Evolutionary conservation across 2,113 vertebrate genomes (phyloP), one percentile per base, ranked within the genome.

Genomic region (Ranitomeya imitator): DNA sequence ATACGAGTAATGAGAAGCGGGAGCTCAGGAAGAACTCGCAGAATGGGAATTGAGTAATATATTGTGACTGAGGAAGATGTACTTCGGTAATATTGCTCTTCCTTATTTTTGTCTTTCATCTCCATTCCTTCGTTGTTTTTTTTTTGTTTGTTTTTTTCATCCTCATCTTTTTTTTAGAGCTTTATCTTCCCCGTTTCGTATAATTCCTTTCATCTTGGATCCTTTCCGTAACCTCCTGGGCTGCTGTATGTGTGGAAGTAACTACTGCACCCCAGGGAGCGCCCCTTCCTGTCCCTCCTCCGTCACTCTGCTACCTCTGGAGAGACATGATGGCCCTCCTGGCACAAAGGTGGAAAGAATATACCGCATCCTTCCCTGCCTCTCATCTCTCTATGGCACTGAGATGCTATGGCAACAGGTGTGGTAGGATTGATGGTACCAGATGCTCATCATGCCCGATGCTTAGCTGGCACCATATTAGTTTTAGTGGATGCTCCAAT

Each of bases 241-340:
- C 63, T 65, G 67, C 15, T 77, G 55, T 21, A 59, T 83, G 45
- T 84, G 81, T 89, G 81, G 87, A 89, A 88, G 80, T 83, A 26
- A 63, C 21, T 89, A 4, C 67, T 83, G 82, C 12, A 1, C 92
- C 91, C 91, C 92, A 0, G 5, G 89, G 90, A 78, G 51, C 85
- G 73, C 88, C 88, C 86, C 90, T 92, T 93, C 89, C 92, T 14
- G 26, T 91, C 90, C 88, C 91, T 92, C 67, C 91, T 90, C 90
- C 13, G 13, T 94, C 93, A 94, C 88, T 45, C 85, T 54, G 37
- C 21, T 63, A 73, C 90, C 92, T 90, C 89, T 0, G 45, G 91
- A 89, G 91, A 90, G 91, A 90, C 23, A 0, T 0, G 0, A n/a
- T 0, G 59, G 51, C 60, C 90, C 91, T 91, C 91, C 61, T 0